Conservation (phyloP, 1,140 invertebrate species). For the Papilio glaucus region DNA sequence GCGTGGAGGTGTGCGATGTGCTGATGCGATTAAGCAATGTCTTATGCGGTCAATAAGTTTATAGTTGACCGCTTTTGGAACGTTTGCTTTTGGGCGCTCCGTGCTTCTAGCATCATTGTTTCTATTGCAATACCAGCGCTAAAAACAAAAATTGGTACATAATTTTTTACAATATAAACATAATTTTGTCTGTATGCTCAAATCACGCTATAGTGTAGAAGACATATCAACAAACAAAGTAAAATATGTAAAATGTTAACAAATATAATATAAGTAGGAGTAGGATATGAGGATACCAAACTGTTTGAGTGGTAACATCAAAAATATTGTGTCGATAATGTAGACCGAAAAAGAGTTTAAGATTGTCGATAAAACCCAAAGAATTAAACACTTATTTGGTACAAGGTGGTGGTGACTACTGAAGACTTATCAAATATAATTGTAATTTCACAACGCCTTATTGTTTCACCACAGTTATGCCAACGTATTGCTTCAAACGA, state of each 20-base stretch:
- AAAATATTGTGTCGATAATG: neutral
- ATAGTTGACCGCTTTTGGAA: constrained; percentile 7
- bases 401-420: neutral
- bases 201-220: neutral
- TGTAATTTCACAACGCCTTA: neutral
- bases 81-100: constrained; percentile 5
- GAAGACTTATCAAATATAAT: neutral
- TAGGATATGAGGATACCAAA: neutral
- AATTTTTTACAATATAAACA: neutral
- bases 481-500: constrained; percentile 6
- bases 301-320: neutral
- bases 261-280: neutral
- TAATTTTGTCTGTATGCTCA: neutral
- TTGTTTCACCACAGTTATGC: constrained; percentile 8
- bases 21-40: constrained; percentile 18
- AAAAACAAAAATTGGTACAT: neutral
- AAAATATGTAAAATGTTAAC: neutral
- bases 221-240: neutral
- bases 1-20: neutral
- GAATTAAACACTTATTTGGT: no score
- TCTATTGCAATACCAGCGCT: neutral
- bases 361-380: no score
- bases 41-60: constrained; percentile 11
- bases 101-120: constrained; percentile 20
- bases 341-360: no score